phyloP scores from a whole-genome alignment of 2,797 vertebrate genomes.

The Coranthus polyacanthus region DNA sequence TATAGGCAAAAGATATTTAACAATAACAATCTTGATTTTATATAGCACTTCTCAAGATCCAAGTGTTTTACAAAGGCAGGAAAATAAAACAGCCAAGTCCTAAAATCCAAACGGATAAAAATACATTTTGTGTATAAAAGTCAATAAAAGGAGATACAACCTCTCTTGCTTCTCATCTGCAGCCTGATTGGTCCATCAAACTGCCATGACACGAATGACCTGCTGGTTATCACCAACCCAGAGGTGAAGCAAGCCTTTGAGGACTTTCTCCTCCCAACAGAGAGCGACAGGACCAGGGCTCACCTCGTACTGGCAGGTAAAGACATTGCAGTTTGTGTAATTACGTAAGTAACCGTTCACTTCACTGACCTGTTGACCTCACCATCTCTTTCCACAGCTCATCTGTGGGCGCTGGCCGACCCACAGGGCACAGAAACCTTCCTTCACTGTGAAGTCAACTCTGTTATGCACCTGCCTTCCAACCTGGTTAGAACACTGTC shows the following conservation, averaged over 20 bases:
- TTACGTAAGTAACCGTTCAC: accelerated
- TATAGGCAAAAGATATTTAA: no score
- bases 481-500: conserved; percentile 83
- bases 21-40: no score
- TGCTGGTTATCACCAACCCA: conserved; percentile 79
- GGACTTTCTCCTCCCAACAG: conserved; percentile 81
- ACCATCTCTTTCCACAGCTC: conserved; percentile 59
- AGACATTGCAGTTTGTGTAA: no score
- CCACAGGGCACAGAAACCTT: conserved; percentile 82
- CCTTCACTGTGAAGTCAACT: conserved; percentile 82
- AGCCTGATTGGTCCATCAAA: conserved; percentile 84
- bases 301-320: conserved; percentile 86
- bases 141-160: no score
- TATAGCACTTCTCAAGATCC: no score
- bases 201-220: conserved; percentile 75
- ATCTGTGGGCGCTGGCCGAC: conserved; percentile 84
- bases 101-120: no score
- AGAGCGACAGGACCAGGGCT: conserved; percentile 72
- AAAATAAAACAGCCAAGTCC: no score
- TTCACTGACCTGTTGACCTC: not conserved
- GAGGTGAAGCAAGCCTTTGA: conserved; percentile 85
- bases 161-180: conserved; percentile 30
- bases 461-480: conserved; percentile 84
- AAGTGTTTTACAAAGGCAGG: no score
- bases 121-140: not conserved